phyloP scores from a whole-genome alignment of 2,113 vertebrate species.

The Phrynocephalus versicolor region DNA sequence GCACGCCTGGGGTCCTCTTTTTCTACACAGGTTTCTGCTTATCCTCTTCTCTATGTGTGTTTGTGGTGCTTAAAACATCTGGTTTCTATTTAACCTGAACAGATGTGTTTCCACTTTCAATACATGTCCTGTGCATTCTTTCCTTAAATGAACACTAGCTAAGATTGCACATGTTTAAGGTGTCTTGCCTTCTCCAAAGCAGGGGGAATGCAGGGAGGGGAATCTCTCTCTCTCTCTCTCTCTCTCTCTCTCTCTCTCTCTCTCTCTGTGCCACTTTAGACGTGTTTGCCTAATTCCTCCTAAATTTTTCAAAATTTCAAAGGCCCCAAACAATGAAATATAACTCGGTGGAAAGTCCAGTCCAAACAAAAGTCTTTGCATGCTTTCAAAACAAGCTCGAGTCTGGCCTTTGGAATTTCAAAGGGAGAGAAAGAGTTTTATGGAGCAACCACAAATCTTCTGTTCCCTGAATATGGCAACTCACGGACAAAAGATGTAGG shows the following conservation, averaged over 20 bases:
- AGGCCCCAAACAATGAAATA: not conserved
- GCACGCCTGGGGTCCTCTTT: constrained; percentile 60
- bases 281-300: not conserved
- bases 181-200: constrained; percentile 60
- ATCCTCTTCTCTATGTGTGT: constrained; percentile 45
- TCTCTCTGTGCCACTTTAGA: not conserved
- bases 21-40: constrained; percentile 65
- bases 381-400: not conserved
- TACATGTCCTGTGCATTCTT: constrained; percentile 63
- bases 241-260: no score
- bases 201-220: constrained; percentile 3
- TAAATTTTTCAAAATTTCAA: not conserved
- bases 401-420: not conserved
- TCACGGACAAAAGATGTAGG: no score
- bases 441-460: not conserved
- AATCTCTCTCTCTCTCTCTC: not conserved
- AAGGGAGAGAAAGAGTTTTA: not conserved
- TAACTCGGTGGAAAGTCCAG: not conserved
- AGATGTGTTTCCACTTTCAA: constrained; percentile 79
- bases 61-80: constrained; percentile 70
- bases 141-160: constrained; percentile 50
- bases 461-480: not conserved
- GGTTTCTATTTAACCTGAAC: constrained; percentile 76
- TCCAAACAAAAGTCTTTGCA: not conserved
- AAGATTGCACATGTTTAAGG: constrained; percentile 61